A percentile compares a stretch with the other conserved stretches of the same genome.
phyloP scores from a whole-genome alignment of 2,113 vertebrate species.

The Hirundichthys speculiger region DNA sequence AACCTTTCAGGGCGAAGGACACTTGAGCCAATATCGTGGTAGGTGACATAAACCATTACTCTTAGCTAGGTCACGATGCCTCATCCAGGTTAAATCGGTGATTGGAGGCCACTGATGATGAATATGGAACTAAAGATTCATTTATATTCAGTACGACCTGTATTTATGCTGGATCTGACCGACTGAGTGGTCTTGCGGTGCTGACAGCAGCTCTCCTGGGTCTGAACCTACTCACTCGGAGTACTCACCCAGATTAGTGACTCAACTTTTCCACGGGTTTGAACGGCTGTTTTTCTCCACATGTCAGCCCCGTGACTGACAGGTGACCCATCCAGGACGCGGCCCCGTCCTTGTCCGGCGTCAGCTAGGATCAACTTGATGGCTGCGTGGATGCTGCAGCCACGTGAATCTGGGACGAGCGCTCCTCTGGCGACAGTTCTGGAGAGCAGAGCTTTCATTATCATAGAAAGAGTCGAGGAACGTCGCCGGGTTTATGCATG shows the following conservation, averaged over 20 bases:
- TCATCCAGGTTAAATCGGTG: conserved; percentile 1
- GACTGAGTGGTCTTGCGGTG: not conserved
- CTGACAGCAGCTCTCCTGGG: not conserved
- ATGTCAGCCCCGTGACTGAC: conserved; percentile 7
- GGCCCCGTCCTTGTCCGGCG: conserved; percentile 1
- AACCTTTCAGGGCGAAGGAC: conserved; percentile 4
- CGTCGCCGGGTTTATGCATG: too few relatives aligned
- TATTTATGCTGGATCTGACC: not conserved
- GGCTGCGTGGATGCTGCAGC: conserved; percentile 6
- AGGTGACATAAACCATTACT: not conserved
- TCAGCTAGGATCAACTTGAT: conserved; percentile 8
- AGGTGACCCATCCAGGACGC: not conserved
- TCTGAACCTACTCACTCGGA: not conserved
- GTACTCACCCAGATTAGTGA: not conserved
- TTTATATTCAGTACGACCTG: too few relatives aligned
- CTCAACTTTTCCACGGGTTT: conserved; percentile 1
- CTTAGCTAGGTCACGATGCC: not conserved
- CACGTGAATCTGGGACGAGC: conserved; percentile 11
- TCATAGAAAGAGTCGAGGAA: not conserved
- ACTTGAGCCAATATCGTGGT: not conserved
- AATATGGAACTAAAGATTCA: not conserved
- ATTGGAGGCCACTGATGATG: not conserved
- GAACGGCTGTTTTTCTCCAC: conserved; percentile 1
- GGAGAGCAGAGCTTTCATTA: not conserved
- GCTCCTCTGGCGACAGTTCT: conserved; percentile 1